Base-by-base conservation (phyloP, 2,113 vertebrate species). In the Gasterosteus aculeatus region DNA sequence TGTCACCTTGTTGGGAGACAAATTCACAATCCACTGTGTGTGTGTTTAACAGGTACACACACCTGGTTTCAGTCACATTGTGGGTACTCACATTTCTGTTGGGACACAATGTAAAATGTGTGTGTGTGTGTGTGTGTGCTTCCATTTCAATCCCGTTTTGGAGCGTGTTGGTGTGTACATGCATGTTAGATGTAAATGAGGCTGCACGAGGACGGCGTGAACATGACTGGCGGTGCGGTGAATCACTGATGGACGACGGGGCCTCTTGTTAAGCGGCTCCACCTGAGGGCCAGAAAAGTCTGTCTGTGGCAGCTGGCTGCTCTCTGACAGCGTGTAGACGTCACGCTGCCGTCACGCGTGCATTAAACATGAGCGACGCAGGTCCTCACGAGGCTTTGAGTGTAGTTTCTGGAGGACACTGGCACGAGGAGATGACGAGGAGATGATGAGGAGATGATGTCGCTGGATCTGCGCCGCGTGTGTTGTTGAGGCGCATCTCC, bases 191-290 rank as follows among this genome's bases (percentile, higher is more conserved):
- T 22, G 59, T 66, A 59, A 88, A 90, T 85, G 75, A 87, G 67
- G 44, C 19, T 2, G 31, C 72, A 86, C 87, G 83, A 79, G 82
- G 71, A 78, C 39, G 54, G 81, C 80, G 88, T 87, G 81, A 88
- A 86, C 87, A 80, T 41, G 75, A 84, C 71, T 31, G 58, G 65
- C 12, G 39, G 72, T 57, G 84, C 77, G 15, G 75, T 92, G 49
- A 89, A 93, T 92, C 86, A 88, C 92, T 89, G 83, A 93, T 92
- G 83, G 92, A 83, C 57, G 74, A 31, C 2, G 57, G 77, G 71
- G 82, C 83, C 53, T 73, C 76, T 73, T 82, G 70, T 81, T 79
- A 79, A 91, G 85, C 68, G 73, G 85, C 69, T 77, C 81, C 75
- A 90, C 81, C 85, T 78, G 78, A 42, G 64, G 84, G 89, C 87